These are phyloP conservation scores for Pygathrix nemaeus DNA, from an alignment of 2,113 vertebrate species.

Conservation along the genomic window DNA sequence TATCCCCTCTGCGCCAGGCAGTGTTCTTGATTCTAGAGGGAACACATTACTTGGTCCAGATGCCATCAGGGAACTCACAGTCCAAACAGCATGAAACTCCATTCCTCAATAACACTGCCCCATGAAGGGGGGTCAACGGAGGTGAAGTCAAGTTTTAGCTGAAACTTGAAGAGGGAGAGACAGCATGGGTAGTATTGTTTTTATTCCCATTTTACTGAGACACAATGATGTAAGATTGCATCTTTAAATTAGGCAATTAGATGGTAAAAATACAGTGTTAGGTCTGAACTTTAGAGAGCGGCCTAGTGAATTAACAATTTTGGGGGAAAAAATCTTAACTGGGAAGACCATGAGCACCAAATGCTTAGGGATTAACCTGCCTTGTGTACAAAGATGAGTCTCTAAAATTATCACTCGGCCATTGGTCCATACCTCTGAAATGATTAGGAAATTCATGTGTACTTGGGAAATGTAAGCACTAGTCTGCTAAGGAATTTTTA, in stretches of 20 bases:
- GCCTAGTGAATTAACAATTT: background rate
- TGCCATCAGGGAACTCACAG: too few species aligned
- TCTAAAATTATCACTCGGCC: background rate
- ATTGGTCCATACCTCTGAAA: background rate
- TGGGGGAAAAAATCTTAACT: background rate
- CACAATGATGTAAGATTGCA: accelerated
- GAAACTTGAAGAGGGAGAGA: background rate
- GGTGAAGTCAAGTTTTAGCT: background rate
- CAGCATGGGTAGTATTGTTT: background rate
- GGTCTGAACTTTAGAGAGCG: background rate
- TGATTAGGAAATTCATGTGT: background rate
- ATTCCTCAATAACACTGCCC: accelerated
- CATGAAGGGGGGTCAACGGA: accelerated
- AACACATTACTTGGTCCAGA: too few species aligned
- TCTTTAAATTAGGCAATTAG: background rate
- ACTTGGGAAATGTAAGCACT: background rate
- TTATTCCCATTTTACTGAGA: background rate
- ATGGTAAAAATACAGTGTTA: background rate
- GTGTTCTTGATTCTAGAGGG: too few species aligned
- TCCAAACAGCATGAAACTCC: background rate
- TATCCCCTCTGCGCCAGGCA: accelerated
- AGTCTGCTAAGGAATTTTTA: background rate
- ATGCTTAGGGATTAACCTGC: background rate
- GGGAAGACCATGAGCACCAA: background rate
- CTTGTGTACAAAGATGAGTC: background rate